phyloP scores from a whole-genome alignment of 2,888 invertebrate species.

The Thereva unica region DNA sequence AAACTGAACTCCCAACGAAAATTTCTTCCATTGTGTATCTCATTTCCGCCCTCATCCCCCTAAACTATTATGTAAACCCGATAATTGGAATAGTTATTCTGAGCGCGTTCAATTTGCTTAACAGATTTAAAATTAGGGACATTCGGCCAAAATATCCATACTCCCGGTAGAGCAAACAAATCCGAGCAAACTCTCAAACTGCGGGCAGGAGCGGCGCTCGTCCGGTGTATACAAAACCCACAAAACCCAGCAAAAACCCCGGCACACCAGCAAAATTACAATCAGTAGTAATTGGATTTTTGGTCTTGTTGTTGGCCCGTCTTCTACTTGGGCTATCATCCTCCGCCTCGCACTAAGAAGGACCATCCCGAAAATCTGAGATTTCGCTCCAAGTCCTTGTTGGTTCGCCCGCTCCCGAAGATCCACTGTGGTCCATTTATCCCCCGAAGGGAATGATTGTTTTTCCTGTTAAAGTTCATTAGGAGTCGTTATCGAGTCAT shows the following conservation, averaged over 20 bases:
- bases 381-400: not conserved
- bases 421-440: conserved; percentile 17
- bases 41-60: no score
- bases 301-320: conserved; percentile 26
- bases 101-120: conserved; percentile 37
- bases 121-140: conserved; percentile 38
- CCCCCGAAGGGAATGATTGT: conserved; percentile 32
- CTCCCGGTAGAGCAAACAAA: conserved; percentile 28
- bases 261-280: conserved; percentile 31
- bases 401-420: not conserved
- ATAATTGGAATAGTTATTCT: conserved; percentile 16
- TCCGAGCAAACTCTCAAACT: conserved; percentile 24
- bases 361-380: no score
- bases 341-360: no score
- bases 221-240: no score
- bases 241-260: conserved; percentile 18
- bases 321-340: no score
- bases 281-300: conserved; percentile 40
- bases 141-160: conserved; percentile 33
- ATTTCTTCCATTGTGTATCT: no score
- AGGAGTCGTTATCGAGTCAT: conserved; percentile 42
- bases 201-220: not conserved
- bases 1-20: no score
- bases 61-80: no score
- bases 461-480: conserved; percentile 42